Conservation (phyloP, 2,888 invertebrate species). For the Lasioglossum pauxillum region DNA sequence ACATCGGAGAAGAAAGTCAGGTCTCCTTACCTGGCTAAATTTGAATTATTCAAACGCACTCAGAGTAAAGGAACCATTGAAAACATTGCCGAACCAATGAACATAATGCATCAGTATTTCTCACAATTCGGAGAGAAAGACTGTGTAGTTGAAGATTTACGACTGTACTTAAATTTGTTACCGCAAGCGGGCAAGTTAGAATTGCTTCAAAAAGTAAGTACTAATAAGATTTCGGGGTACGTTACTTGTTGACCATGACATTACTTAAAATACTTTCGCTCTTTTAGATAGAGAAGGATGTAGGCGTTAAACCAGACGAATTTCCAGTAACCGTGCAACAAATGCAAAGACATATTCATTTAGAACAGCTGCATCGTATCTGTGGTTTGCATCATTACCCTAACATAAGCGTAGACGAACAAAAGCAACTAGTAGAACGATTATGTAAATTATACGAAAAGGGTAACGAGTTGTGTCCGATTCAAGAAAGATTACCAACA, state of each 20-base stretch:
- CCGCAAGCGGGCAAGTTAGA: slow-evolving; percentile 87
- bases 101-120: slow-evolving; percentile 92
- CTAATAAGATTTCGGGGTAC: background rate
- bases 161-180: slow-evolving; percentile 90
- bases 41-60: slow-evolving; percentile 90
- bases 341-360: slow-evolving; percentile 93
- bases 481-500: slow-evolving; percentile 87
- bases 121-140: slow-evolving; percentile 93
- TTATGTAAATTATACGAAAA: slow-evolving; percentile 79
- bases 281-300: slow-evolving; percentile 78
- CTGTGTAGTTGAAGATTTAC: slow-evolving; percentile 94
- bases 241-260: background rate
- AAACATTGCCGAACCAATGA: slow-evolving; percentile 85
- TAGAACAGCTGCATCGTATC: slow-evolving; percentile 90
- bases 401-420: slow-evolving; percentile 73
- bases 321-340: slow-evolving; percentile 86
- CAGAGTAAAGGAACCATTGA: slow-evolving; percentile 80
- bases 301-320: slow-evolving; percentile 80
- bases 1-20: slow-evolving; percentile 85
- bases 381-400: slow-evolving; percentile 88
- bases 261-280: slow-evolving; percentile 4
- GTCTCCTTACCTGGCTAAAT: slow-evolving; percentile 93
- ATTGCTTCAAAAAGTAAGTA: slow-evolving; percentile 83
- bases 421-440: slow-evolving; percentile 76
- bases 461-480: slow-evolving; percentile 79